Base-by-base conservation (phyloP, 2,797 vertebrate genomes). In the Uromys caudimaculatus region DNA sequence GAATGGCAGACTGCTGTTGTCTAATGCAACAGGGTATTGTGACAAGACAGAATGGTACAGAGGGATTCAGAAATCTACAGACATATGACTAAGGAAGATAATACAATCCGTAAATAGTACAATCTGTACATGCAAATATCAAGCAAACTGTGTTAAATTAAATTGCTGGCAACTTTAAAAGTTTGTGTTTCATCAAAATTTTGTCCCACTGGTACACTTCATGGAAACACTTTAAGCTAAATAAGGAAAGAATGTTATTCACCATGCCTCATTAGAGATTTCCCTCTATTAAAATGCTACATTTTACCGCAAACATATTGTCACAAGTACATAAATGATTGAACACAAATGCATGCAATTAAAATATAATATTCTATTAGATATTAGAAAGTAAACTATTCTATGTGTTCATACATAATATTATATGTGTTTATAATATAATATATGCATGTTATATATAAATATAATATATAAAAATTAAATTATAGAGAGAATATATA, bases 61-160 rank as follows among this genome's bases (percentile, higher is more conserved):
- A 97, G 58, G 35, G 96, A 97, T 97, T 93, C 96, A 95, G 93
- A 98, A 97, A 95, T 75, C 50, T 96, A 12, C 38, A 97, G 97
- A 97, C 78, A 97, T 58, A 96, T 75, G 47, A 94, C 96, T 89
- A 94, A 19, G 27, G 76, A 97, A 98, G 64, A 91, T 97, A 98
- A 98, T 98, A n/a, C 16, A 69, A n/a, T n/a, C 17, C 97, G 96
- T 94, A 98, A 98, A 98, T 93, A 98, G 97, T 95, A 86, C 82
- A 97, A 97, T 96, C 71, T 96, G 89, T 95, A 62, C 95, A 95
- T 97, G 96, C 95, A 98, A 98, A 98, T 98, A 97, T 64, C 97
- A 97, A 89, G 86, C 96, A 95, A 97, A 73, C 21, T 35, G 94
- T 97, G 60, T 96, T 95, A 97, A 98, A 98, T 98, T 97, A 97